These are phyloP conservation scores for Ennomos fuscantarius DNA, from an alignment of 2,888 invertebrate species.

Conservation along the genomic window DNA sequence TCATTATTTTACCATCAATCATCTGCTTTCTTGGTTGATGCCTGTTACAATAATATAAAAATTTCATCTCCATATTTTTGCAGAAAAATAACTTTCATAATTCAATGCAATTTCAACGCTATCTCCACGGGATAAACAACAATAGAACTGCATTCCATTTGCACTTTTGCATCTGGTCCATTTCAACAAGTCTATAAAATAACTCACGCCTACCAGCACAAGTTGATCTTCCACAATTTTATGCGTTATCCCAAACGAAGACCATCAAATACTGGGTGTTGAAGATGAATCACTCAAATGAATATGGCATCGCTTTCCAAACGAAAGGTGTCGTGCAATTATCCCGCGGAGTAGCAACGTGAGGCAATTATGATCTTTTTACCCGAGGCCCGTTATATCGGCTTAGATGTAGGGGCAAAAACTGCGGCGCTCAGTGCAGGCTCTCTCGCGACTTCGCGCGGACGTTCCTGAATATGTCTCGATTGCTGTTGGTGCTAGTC, in stretches of 20 bases:
- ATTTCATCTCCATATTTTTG: constrained; percentile 45
- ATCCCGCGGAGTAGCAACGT: constrained; percentile 64
- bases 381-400: constrained; percentile 79
- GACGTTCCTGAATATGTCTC: constrained; percentile 58
- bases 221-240: constrained; percentile 41
- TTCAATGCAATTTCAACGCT: constrained; percentile 41
- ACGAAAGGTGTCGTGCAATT: constrained; percentile 82
- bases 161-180: constrained; percentile 33
- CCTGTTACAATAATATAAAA: constrained; percentile 57
- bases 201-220: constrained; percentile 44
- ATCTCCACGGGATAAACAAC: constrained; percentile 31
- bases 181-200: constrained; percentile 45
- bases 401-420: constrained; percentile 75
- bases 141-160: constrained; percentile 30
- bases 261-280: constrained; percentile 52
- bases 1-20: constrained; percentile 70
- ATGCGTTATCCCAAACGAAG: constrained; percentile 35
- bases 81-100: constrained; percentile 31
- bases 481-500: constrained; percentile 57
- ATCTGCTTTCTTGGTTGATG: constrained; percentile 56
- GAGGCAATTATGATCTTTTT: constrained; percentile 82
- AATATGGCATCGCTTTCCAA: constrained; percentile 80
- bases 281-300: constrained; percentile 72
- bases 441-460: constrained; percentile 60
- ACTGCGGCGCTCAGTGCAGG: constrained; percentile 69